These are phyloP conservation scores for Cercopithecus mona DNA, from an alignment of 2,113 vertebrate species.

Conservation along the genomic window DNA sequence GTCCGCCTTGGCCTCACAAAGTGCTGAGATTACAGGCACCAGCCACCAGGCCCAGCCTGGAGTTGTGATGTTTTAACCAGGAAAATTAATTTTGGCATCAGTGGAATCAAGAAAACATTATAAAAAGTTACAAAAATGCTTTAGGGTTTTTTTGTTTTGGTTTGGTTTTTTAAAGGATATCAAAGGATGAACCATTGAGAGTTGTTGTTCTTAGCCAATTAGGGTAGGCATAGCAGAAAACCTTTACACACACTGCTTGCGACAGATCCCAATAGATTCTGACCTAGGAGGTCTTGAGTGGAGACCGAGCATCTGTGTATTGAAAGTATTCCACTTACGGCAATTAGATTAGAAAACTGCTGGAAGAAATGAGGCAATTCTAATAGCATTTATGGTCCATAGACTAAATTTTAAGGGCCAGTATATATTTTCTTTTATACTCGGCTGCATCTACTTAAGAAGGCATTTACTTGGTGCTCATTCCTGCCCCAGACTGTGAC, in stretches of 20 bases:
- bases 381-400: not conserved
- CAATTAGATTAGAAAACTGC: not conserved
- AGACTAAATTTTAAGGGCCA: not conserved
- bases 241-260: not conserved
- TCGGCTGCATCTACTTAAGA: not conserved
- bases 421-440: not conserved
- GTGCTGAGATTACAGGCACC: too few species aligned
- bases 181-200: not conserved
- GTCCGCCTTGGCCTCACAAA: too few species aligned
- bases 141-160: not conserved
- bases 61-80: not conserved
- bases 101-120: not conserved
- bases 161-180: not conserved
- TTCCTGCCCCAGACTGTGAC: not conserved
- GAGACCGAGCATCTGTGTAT: not conserved
- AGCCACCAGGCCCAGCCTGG: too few species aligned
- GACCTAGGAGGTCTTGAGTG: not conserved
- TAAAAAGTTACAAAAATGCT: not conserved
- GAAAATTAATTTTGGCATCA: slow-evolving; percentile 18
- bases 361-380: not conserved
- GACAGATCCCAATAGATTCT: not conserved
- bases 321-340: not conserved
- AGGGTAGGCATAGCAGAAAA: not conserved
- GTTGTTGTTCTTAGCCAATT: not conserved
- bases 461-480: not conserved